These are phyloP conservation scores for Argynnis bischoffii DNA, from an alignment of 2,888 invertebrate genomes.

Conservation along the genomic window DNA sequence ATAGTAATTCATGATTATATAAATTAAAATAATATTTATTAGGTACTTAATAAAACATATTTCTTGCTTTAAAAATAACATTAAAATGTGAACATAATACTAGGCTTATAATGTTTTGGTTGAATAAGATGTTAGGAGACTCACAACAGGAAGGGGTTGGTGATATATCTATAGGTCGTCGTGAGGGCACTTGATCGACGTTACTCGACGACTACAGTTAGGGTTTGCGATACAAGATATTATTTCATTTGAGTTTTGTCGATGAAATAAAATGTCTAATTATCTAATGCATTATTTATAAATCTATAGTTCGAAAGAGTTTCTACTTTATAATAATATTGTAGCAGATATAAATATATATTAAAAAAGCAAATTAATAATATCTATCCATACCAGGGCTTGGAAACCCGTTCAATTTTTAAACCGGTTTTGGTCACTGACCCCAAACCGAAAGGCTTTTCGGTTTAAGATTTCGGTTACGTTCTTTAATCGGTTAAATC, in stretches of 20 bases:
- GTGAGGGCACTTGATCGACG: conserved; percentile 41
- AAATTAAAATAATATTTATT: no score
- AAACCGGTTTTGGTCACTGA: no score
- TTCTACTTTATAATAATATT: no score
- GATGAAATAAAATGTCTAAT: not conserved
- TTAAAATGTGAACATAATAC: not conserved
- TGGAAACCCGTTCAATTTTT: no score
- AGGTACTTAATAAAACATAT: not conserved
- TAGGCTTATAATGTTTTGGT: not conserved
- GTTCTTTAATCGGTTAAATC: no score
- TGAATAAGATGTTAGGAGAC: conserved; percentile 9
- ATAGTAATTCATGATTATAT: no score
- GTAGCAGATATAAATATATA: no score
- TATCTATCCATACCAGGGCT: no score
- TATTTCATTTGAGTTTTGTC: not conserved
- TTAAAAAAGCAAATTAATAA: no score
- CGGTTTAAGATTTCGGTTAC: no score
- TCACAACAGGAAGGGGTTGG: conserved; percentile 21
- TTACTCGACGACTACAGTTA: conserved; percentile 32
- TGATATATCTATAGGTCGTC: conserved; percentile 20
- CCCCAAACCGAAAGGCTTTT: no score
- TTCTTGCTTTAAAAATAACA: not conserved
- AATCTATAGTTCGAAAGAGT: no score
- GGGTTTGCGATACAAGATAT: conserved; percentile 28
- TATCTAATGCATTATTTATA: not conserved